Conservation (phyloP, 2,113 vertebrate species). For the Petroica traversi region DNA sequence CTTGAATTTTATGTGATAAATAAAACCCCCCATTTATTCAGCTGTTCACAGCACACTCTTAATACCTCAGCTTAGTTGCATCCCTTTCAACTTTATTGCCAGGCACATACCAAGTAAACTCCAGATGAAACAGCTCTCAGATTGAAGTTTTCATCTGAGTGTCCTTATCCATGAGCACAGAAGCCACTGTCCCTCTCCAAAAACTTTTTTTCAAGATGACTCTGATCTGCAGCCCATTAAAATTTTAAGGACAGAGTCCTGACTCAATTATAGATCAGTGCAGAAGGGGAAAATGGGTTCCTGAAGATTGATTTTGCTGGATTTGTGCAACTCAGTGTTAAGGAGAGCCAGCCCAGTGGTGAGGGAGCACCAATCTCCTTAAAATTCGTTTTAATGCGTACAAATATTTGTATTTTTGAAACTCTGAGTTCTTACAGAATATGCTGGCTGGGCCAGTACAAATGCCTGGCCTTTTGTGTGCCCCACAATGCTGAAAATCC, state of each 20-base stretch:
- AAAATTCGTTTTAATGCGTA: background rate
- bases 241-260: background rate
- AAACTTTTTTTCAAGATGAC: too few species aligned
- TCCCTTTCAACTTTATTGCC: constrained; percentile 43
- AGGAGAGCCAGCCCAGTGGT: background rate
- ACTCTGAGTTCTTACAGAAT: background rate
- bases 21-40: constrained; percentile 25
- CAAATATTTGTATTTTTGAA: background rate
- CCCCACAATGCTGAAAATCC: background rate
- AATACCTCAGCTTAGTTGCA: constrained; percentile 37
- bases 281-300: background rate
- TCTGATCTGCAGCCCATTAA: background rate
- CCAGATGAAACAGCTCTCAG: background rate
- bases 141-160: background rate
- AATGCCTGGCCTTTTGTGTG: constrained; percentile 23
- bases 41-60: constrained; percentile 14
- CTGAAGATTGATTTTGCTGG: background rate
- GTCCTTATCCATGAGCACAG: background rate
- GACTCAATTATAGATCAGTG: background rate
- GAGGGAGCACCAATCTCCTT: background rate
- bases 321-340: background rate
- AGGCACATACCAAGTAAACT: constrained; percentile 10
- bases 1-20: constrained; percentile 36
- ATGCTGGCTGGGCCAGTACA: background rate
- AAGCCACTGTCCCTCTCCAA: background rate